Base-by-base conservation (phyloP, 2,888 invertebrate genomes). In the Operophtera brumata region DNA sequence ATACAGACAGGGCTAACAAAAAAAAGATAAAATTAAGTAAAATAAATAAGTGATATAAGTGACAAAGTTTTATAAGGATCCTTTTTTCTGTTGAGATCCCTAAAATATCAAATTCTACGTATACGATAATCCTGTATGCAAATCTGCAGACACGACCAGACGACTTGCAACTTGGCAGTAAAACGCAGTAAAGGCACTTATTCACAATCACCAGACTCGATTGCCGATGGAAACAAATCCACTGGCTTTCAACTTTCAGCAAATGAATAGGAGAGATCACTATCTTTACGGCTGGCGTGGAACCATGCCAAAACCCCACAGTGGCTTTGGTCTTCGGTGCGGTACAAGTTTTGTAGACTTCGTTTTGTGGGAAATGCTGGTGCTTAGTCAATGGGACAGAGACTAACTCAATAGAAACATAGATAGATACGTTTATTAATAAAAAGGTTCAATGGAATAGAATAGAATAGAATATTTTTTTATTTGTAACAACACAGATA, bases 231-330 rank as follows among this genome's bases (percentile, higher is more conserved):
- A 56, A 69, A 73, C 70, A 71, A 62, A 61, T 63, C 57, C 51
- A 47, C 1, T 11, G 54, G 53, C 57, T 64, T 47, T 43, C 52
- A 57, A 59, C 56, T 59, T 57, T 55, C 52, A 59, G 57, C 66
- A 66, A 73, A 74, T 69, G 70, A 72, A 75, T 66, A 66, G 70
- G 11, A 66, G 54, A 62, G 75, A 79, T 78, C 69, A 64, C 54
- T 47, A 67, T 71, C 70, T 72, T 70, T 71, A 74, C 68, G 52
- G 67, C 66, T 37, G 49, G 43, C 47, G 62, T 77, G 78, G 78
- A 76, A 65, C 40, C 43, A 60, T 68, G 78, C 78, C 78, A 79
- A 69, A 61, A 58, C 54, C 62, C 56, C 61, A 58, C 61, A 54
- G 60, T 59, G 53, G 53, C 57, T 54, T 11, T 13, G 47, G 10